Evolutionary conservation across 2,888 invertebrate species (phyloP).

Genomic region (Mamestra brassicae): DNA sequence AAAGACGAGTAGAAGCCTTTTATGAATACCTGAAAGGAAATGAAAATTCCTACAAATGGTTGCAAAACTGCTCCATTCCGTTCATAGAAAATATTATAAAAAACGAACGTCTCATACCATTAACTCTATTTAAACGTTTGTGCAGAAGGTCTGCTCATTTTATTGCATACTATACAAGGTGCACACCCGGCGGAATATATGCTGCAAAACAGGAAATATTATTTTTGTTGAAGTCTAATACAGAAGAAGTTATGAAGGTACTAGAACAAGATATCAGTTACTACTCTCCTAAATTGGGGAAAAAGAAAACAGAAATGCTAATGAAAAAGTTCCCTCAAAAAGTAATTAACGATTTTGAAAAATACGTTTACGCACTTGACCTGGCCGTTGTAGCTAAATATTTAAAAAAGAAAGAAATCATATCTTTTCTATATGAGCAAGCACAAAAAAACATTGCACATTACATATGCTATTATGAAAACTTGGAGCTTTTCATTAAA

Average conservation of each 20-base stretch:
- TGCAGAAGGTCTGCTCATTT: constrained; percentile 74
- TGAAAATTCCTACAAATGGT: constrained; percentile 77
- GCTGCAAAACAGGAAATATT: constrained; percentile 4
- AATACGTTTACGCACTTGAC: neutral
- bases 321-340: constrained; percentile 13
- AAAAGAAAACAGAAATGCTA: constrained; percentile 16
- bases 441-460: neutral
- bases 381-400: constrained; percentile 17
- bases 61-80: constrained; percentile 78
- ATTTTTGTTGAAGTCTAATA: constrained; percentile 10
- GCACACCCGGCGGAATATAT: neutral
- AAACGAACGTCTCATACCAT: constrained; percentile 64
- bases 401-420: constrained; percentile 70
- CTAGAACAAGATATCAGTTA: constrained; percentile 60
- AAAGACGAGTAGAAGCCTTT: constrained; percentile 79
- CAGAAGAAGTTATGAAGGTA: constrained; percentile 72
- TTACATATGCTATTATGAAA: neutral
- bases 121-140: constrained; percentile 70
- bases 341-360: constrained; percentile 19
- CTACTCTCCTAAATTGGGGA: constrained; percentile 61
- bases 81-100: constrained; percentile 74
- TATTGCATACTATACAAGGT: constrained; percentile 57
- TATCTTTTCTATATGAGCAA: constrained; percentile 68
- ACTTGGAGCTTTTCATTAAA: neutral
- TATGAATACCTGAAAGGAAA: constrained; percentile 74